A percentile compares a stretch with the other conserved stretches of the same genome.
These are phyloP conservation scores for Pedicia rivosa DNA, from an alignment of 2,888 invertebrate genomes.

Conservation along the genomic window DNA sequence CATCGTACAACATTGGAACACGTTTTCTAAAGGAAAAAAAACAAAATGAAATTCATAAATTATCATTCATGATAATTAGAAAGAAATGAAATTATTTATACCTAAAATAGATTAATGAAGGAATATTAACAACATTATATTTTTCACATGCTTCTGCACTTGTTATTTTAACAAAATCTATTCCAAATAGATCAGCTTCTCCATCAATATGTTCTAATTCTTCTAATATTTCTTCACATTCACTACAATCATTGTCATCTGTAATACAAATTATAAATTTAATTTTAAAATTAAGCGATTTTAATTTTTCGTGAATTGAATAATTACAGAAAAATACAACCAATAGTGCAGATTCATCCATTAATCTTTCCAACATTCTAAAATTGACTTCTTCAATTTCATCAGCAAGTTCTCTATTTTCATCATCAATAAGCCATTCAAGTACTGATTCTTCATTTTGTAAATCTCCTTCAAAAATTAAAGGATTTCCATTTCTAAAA, in stretches of 20 bases:
- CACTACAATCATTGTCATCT: conserved; percentile 84
- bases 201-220: conserved; percentile 89
- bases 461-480: conserved; percentile 78
- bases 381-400: conserved; percentile 88
- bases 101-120: conserved; percentile 77
- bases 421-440: conserved; percentile 87
- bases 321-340: conserved; percentile 80
- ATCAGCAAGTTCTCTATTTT: conserved; percentile 81
- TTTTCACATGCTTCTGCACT: conserved; percentile 67
- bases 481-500: conserved; percentile 76
- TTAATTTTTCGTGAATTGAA: not conserved
- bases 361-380: conserved; percentile 69
- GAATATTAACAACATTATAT: conserved; percentile 68
- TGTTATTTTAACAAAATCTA: conserved; percentile 85
- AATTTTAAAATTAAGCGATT: conserved; percentile 11
- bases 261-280: conserved; percentile 21
- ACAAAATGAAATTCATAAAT: not conserved
- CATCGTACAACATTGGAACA: conserved; percentile 75
- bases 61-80: not conserved
- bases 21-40: conserved; percentile 33
- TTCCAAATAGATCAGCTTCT: conserved; percentile 84
- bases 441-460: conserved; percentile 84
- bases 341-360: conserved; percentile 71
- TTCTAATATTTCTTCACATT: conserved; percentile 80
- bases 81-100: conserved; percentile 13